Conservation (phyloP, 2,888 invertebrate species). For the Cephus spinipes region DNA sequence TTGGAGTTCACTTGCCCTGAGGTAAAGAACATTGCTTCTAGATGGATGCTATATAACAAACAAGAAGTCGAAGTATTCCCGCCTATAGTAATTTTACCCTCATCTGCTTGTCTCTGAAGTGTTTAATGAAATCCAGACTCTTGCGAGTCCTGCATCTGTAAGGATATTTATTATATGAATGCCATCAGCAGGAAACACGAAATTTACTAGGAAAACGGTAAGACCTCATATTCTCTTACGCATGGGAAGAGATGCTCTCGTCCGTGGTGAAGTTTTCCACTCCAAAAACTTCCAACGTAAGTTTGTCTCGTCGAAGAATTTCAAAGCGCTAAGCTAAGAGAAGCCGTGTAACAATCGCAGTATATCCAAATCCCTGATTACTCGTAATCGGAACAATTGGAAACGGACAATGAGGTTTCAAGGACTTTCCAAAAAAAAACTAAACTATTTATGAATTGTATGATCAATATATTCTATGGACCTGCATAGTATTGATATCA, state of each 20-base stretch:
- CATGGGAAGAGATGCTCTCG: not conserved
- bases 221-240: not conserved
- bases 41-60: not conserved
- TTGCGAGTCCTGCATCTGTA: not conserved
- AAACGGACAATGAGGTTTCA: not conserved
- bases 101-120: constrained; percentile 22
- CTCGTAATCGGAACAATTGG: not conserved
- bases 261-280: not conserved
- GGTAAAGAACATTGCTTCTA: not conserved
- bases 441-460: not conserved
- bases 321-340: not conserved
- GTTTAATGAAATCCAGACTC: constrained; percentile 30
- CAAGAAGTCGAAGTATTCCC: constrained; percentile 27
- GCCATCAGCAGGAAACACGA: not conserved
- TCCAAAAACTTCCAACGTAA: not conserved
- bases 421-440: not conserved
- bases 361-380: not conserved
- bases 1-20: not conserved
- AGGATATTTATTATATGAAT: not conserved
- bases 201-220: not conserved
- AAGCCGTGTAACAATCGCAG: not conserved
- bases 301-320: not conserved
- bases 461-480: not conserved
- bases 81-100: constrained; percentile 32
- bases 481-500: no score